Evolutionary conservation across 2,888 invertebrate genomes (phyloP), one percentile per base, ranked within the genome.

Genomic region (Orthosia gracilis): DNA sequence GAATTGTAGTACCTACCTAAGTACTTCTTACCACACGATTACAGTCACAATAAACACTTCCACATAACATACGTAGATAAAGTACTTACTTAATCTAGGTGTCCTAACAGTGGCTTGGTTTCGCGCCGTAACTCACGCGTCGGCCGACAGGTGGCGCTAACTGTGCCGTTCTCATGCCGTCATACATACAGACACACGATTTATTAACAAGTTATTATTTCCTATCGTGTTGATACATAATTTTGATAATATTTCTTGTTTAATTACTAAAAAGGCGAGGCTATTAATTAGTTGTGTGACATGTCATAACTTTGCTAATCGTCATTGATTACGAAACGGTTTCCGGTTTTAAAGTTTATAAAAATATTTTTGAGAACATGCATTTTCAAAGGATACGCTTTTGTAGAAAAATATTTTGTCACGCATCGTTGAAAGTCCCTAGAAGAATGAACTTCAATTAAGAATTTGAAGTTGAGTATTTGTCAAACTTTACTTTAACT

Each of bases 91-190:
- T 72, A 72, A 78, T 77, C 72, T 78, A 78, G 21, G 64, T 47
- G 63, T 59, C 62, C 58, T 50, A 79, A 65, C 68, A 69, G 76
- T 69, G 40, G 40, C 45, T 57, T 45, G 31, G 52, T 63, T 21
- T 61, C 67, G 23, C 31, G 40, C 54, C 67, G 67, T 83, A 73
- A 82, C 78, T 83, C 79, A 63, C 79, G 59, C 63, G 52, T 31
- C 13, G 55, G 40, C 64, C 80, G 78, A 73, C 66, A 80, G 80
- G 64, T 81, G 81, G 81, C 81, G 78, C 67, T 83, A 54, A 49
- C 49, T 49, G 83, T 74, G 26, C 52, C 61, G 83, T 78, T 81
- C 69, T 73, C 73, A 69, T 66, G 50, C 69, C 49, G 61, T 50
- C 78, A 68, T 26, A 71, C 69, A 47, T 40, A 65, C 40, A 45